A percentile compares a stretch with the other conserved stretches of the same genome.
These are phyloP conservation scores for Sebastes kiyomatsui DNA, from an alignment of 2,797 vertebrate genomes.

Conservation along the genomic window DNA sequence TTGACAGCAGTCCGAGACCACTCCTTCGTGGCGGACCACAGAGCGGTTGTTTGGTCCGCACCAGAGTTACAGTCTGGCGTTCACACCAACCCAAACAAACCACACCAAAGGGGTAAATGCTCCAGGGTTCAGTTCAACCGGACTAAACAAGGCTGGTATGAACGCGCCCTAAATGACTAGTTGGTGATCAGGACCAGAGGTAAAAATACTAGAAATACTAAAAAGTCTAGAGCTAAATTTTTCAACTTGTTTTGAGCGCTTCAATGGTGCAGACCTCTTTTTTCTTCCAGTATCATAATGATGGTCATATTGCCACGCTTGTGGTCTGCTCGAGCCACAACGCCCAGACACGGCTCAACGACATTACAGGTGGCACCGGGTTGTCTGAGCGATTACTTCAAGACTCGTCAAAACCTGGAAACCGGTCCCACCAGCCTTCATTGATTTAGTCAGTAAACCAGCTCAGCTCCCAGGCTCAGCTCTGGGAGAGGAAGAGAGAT, in stretches of 20 bases:
- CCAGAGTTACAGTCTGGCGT: too few relatives aligned
- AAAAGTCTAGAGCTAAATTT: too few relatives aligned
- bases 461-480: constrained; percentile 13
- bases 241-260: background rate
- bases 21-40: too few relatives aligned
- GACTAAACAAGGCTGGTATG: too few relatives aligned
- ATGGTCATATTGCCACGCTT: background rate
- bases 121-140: too few relatives aligned
- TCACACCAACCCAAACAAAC: too few relatives aligned
- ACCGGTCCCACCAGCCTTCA: constrained; percentile 19
- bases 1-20: too few relatives aligned
- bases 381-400: constrained; percentile 39
- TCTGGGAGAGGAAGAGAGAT: background rate
- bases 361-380: constrained; percentile 29
- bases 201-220: too few relatives aligned
- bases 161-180: background rate
- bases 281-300: background rate
- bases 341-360: background rate
- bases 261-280: background rate
- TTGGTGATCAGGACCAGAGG: background rate
- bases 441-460: constrained; percentile 21
- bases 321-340: background rate
- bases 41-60: too few relatives aligned
- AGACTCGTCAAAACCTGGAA: constrained; percentile 1
- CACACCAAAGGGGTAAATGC: too few relatives aligned